These are phyloP conservation scores for Tethya wilhelma DNA, from an alignment of 37 sponge, comb jelly and placozoan species.

Conservation along the genomic window DNA sequence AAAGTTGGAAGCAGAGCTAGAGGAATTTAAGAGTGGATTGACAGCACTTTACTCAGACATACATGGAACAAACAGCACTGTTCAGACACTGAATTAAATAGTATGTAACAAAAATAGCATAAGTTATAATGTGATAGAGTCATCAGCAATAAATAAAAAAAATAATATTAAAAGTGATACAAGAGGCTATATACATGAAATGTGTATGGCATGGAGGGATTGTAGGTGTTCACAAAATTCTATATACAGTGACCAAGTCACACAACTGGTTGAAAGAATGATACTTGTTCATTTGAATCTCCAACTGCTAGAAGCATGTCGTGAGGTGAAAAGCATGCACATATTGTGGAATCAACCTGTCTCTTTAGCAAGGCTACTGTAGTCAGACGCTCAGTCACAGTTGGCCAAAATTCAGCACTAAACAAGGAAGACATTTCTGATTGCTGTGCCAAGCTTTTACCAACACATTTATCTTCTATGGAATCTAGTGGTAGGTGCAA, in stretches of 20 bases:
- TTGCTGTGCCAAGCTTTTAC: neutral
- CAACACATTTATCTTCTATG: too few species aligned
- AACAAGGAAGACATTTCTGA: neutral
- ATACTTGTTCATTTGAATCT: constrained; percentile 16
- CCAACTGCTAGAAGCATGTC: constrained; percentile 38
- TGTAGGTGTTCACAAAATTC: neutral
- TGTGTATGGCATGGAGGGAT: neutral
- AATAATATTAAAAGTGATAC: too few species aligned
- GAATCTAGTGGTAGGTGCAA: neutral
- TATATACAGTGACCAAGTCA: too few species aligned
- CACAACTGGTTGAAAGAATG: constrained; percentile 24
- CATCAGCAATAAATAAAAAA: neutral
- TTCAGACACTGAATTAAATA: too few species aligned
- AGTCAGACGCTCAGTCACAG: neutral
- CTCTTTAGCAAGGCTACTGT: neutral
- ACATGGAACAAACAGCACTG: too few species aligned
- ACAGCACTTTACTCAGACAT: neutral
- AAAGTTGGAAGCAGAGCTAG: constrained; percentile 62
- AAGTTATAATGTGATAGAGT: too few species aligned
- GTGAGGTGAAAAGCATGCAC: constrained; percentile 25
- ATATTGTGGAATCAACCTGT: neutral
- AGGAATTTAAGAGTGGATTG: neutral
- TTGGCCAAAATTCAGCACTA: constrained; percentile 7
- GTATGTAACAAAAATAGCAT: too few species aligned
- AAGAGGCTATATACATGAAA: too few species aligned